These are phyloP conservation scores for Zaprionus tsacasi DNA, from an alignment of 1,140 invertebrate genomes.

Conservation along the genomic window DNA sequence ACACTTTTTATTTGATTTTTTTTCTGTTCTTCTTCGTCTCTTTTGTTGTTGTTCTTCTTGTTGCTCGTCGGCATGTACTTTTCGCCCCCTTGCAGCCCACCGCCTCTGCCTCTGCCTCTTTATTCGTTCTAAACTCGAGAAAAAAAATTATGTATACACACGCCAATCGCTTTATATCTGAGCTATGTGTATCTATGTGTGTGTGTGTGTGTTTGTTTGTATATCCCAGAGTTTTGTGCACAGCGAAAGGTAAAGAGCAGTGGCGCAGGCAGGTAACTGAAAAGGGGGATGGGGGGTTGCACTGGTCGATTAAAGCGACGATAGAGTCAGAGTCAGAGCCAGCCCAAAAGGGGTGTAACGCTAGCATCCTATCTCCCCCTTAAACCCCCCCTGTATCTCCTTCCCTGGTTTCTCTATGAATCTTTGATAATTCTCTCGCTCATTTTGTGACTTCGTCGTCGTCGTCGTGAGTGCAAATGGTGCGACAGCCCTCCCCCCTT, in stretches of 20 bases:
- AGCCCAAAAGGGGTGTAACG: neutral
- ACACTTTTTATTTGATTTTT: conserved; percentile 31
- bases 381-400: neutral
- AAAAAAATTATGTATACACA: conserved; percentile 54
- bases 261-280: neutral
- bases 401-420: conserved; percentile 13
- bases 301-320: conserved; percentile 45
- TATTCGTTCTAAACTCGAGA: conserved; percentile 16
- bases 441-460: conserved; percentile 52
- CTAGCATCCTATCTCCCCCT: neutral
- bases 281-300: neutral
- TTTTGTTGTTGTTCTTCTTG: conserved; percentile 10
- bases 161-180: conserved; percentile 48
- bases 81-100: neutral
- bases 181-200: conserved; percentile 11
- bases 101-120: neutral
- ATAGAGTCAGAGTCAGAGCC: neutral
- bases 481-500: conserved; percentile 8
- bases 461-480: conserved; percentile 51
- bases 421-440: conserved; percentile 70
- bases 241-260: neutral
- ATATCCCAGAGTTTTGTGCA: conserved; percentile 23
- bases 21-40: too few species aligned
- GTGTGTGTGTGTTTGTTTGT: conserved; percentile 23
- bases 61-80: conserved; percentile 22